Percentiles rank a stretch among this genome's conserved stretches.
Conservation (phyloP, 2,113 vertebrate species). For the Eira barbara region DNA sequence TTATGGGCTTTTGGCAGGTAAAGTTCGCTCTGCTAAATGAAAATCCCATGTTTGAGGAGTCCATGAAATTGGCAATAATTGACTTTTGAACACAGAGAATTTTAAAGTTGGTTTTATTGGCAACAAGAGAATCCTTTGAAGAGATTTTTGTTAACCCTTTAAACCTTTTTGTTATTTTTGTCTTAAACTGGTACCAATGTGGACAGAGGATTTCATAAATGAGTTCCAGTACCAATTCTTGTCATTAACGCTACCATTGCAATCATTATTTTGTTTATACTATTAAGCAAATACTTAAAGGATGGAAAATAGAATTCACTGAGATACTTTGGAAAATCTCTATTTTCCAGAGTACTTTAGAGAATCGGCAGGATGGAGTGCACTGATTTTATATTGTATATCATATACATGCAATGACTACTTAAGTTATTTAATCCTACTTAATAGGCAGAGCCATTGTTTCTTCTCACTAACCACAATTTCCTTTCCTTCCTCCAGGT, state of each 20-base stretch:
- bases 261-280: neutral
- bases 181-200: neutral
- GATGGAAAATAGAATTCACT: neutral
- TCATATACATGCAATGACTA: neutral
- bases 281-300: neutral
- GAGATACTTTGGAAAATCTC: neutral
- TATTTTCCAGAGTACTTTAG: neutral
- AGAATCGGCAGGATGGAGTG: neutral
- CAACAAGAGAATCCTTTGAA: conserved; percentile 48
- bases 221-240: neutral
- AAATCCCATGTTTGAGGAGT: conserved; percentile 37
- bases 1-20: conserved; percentile 46
- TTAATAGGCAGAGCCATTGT: neutral
- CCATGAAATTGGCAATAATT: conserved; percentile 66
- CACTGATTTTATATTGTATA: neutral
- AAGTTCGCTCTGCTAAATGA: conserved; percentile 51
- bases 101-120: conserved; percentile 57
- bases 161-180: neutral
- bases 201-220: neutral
- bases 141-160: conserved; percentile 27
- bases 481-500: neutral
- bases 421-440: neutral
- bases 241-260: neutral
- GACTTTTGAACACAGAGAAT: conserved; percentile 65
- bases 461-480: neutral